Conservation (phyloP, 1,140 invertebrate genomes). For the Orchestia grillus region DNA sequence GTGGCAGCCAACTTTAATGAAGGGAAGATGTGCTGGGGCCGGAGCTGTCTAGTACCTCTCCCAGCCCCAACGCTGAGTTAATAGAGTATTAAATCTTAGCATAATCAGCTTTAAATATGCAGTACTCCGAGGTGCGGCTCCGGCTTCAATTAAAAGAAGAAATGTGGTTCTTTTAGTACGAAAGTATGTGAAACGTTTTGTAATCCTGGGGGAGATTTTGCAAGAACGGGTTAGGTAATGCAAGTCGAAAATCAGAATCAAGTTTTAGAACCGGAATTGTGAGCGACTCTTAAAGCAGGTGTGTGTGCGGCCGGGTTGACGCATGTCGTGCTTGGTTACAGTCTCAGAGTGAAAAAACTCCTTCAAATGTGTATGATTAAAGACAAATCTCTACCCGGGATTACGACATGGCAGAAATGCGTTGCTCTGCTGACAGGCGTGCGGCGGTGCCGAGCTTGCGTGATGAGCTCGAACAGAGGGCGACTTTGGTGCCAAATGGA, state of each 20-base stretch:
- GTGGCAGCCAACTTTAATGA: not conserved
- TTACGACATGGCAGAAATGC: no score
- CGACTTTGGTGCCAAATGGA: no score
- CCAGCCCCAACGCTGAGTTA: not conserved
- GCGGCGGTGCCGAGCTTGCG: no score
- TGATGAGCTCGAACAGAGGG: no score
- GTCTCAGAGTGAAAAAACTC: no score
- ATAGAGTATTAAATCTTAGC: constrained; percentile 2
- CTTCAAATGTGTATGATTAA: no score
- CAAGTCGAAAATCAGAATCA: not conserved
- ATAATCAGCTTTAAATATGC: constrained; percentile 10
- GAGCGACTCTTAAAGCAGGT: not conserved
- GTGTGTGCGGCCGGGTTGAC: not conserved
- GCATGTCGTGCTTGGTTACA: not conserved
- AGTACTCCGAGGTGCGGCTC: not conserved
- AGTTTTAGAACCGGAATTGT: not conserved
- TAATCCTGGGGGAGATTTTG: not conserved
- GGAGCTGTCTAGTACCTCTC: not conserved
- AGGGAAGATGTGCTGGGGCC: not conserved
- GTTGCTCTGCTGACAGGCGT: no score
- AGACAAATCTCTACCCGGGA: no score
- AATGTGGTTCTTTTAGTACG: not conserved
- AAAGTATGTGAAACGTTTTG: not conserved
- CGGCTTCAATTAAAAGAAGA: not conserved
- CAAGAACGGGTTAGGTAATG: not conserved